Conservation (phyloP, 2,113 vertebrate genomes). For the Albula goreensis region DNA sequence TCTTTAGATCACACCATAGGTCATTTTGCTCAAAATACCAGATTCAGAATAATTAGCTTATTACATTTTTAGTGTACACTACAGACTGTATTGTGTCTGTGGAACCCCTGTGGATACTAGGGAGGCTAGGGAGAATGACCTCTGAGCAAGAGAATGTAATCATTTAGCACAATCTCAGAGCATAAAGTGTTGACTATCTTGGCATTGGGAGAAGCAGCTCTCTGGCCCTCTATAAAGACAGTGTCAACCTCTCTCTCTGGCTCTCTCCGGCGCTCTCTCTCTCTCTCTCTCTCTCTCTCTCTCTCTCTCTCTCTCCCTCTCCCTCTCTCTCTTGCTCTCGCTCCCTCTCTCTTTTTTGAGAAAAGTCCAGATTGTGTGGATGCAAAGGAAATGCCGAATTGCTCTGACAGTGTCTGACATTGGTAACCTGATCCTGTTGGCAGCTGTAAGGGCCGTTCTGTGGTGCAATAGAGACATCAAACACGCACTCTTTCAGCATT, state of each 20-base stretch:
- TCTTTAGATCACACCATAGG: no score
- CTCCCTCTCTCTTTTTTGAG: neutral
- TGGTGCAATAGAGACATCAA: neutral
- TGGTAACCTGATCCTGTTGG: neutral
- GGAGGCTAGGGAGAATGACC: neutral
- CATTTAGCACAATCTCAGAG: conserved; percentile 8
- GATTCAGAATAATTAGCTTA: conserved; percentile 8
- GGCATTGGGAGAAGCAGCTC: neutral
- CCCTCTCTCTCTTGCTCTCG: no score
- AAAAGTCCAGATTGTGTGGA: neutral
- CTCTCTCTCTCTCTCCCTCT: no score
- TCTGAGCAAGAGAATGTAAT: neutral
- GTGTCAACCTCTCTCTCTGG: neutral
- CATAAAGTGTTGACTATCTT: conserved; percentile 13
- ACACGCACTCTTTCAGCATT: neutral
- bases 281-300: neutral
- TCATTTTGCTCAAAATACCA: no score
- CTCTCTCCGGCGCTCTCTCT: no score
- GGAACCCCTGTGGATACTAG: neutral
- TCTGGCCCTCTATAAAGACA: neutral
- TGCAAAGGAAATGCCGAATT: neutral
- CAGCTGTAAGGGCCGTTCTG: neutral
- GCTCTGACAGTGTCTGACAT: neutral
- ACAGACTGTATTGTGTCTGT: neutral
- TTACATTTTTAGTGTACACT: neutral